Base-by-base conservation (phyloP, 2,888 invertebrate species). In the Monoplex corrugatus region DNA sequence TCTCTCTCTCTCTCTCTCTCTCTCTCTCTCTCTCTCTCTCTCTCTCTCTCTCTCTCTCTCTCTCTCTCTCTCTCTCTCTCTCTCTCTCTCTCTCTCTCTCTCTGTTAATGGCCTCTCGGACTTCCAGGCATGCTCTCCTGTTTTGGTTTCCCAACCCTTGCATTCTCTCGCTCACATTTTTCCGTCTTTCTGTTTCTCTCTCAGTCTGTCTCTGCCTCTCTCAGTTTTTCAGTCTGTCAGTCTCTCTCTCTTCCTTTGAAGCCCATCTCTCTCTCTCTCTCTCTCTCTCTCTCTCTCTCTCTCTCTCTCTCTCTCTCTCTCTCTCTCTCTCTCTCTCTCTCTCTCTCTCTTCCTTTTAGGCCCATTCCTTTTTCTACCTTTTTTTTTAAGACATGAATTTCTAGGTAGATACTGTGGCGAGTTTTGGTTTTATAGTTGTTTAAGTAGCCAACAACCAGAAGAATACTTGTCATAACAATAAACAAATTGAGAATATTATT, bases 301-400 rank as follows among this genome's bases (percentile, higher is more conserved):
- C 45, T 83, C 45, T 45, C 16, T 83, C 28, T n/a, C 32, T 83
- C 45, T 83, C 32, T 28, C 83, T 83, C 32, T 45, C 83, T 45
- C 45, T 83, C 45, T 45, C 13, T 45, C n/a, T 78, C 19, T 78
- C 38, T 78, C 78, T 40, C 78, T 78, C 78, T 78, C 16, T n/a
- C 32, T n/a, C 72, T 72, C 10, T 72, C 19, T 72, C 78, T 0
- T 5, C 40, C 40, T 40, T 1, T 78, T 40, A 40, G 6, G 19
- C 23, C 23, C 40, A 23, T 23, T 40, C 19, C 8, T 40, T 23
- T 40, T 23, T 72, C 8, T 63, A 3, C 23, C 40, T 40, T 40
- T 40, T 6, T 38, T 23, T 78, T 23, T 78, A n/a, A n/a, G n/a
- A n/a, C n/a, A n/a, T n/a, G n/a, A n/a, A n/a, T n/a, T n/a, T n/a